These are phyloP conservation scores for Siniperca chuatsi DNA, from an alignment of 2,113 vertebrate genomes.

Conservation along the genomic window DNA sequence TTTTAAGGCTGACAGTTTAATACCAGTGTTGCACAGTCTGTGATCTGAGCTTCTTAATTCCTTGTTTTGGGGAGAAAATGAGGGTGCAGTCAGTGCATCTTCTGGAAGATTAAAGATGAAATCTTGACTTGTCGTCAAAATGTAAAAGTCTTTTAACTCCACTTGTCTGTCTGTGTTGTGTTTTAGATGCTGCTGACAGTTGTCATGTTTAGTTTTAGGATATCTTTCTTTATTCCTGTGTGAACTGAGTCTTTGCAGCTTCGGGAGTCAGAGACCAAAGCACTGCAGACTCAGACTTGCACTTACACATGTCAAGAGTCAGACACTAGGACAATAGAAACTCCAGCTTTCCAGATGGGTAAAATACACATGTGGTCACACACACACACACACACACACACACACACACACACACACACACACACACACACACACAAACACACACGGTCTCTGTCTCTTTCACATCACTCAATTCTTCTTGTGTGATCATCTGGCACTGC, in stretches of 20 bases:
- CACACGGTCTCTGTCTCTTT: not conserved
- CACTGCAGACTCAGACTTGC: constrained; percentile 1
- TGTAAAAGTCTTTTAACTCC: not conserved
- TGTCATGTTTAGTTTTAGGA: constrained; percentile 21
- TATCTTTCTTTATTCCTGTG: constrained; percentile 29
- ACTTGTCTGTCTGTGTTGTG: not conserved
- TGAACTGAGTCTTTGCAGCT: constrained; percentile 16
- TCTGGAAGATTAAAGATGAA: not conserved
- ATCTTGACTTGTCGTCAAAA: not conserved
- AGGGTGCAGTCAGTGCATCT: not conserved
- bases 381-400: constrained; percentile 15
- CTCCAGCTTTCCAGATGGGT: not conserved
- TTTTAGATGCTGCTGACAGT: not conserved
- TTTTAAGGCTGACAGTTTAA: not conserved
- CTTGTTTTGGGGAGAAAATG: not conserved
- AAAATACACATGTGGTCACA: not conserved
- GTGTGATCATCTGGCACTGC: not conserved
- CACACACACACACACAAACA: constrained; percentile 5
- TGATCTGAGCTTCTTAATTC: constrained; percentile 26
- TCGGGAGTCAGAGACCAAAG: constrained; percentile 17
- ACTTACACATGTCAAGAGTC: constrained; percentile 10
- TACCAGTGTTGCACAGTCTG: not conserved
- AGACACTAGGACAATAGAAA: not conserved
- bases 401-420: constrained; percentile 12
- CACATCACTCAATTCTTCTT: not conserved